Percentiles rank a stretch among this genome's conserved stretches.
phyloP scores from a whole-genome alignment of 1,140 invertebrate genomes.

The Venustaconcha ellipsiformis region DNA sequence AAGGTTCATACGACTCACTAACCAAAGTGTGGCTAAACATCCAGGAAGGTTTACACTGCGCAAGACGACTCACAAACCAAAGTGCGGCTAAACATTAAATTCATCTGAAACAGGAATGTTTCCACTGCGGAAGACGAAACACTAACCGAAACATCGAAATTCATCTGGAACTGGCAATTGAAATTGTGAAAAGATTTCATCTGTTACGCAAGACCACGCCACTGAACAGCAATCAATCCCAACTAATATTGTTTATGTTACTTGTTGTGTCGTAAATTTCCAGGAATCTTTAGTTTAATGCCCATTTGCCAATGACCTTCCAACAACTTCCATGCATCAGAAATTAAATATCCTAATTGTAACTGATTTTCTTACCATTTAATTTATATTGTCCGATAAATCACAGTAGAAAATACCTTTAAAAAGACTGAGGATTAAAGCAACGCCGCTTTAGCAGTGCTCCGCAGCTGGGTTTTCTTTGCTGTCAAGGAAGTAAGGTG shows the following conservation, averaged over 20 bases:
- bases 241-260: slow-evolving; percentile 31
- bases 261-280: slow-evolving; percentile 36
- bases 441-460: too few species aligned
- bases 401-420: too few species aligned
- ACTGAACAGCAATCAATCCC: slow-evolving; percentile 12
- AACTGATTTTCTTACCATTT: too few species aligned
- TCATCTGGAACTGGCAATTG: slow-evolving; percentile 42
- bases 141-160: too few species aligned
- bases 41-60: slow-evolving; percentile 12
- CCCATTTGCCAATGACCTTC: not conserved
- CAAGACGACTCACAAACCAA: slow-evolving; percentile 33
- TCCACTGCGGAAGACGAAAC: too few species aligned
- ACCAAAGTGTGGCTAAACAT: too few species aligned
- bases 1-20: too few species aligned
- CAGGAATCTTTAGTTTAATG: slow-evolving; percentile 29
- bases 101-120: not conserved
- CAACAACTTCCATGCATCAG: not conserved
- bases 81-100: slow-evolving; percentile 41
- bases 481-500: too few species aligned
- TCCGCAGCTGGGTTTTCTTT: too few species aligned
- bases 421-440: too few species aligned
- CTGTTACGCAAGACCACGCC: not conserved
- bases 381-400: too few species aligned
- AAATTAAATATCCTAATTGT: too few species aligned
- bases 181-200: slow-evolving; percentile 37